These are phyloP conservation scores for Leptobrachium ailaonicum DNA, from an alignment of 2,113 vertebrate species.

Conservation along the genomic window DNA sequence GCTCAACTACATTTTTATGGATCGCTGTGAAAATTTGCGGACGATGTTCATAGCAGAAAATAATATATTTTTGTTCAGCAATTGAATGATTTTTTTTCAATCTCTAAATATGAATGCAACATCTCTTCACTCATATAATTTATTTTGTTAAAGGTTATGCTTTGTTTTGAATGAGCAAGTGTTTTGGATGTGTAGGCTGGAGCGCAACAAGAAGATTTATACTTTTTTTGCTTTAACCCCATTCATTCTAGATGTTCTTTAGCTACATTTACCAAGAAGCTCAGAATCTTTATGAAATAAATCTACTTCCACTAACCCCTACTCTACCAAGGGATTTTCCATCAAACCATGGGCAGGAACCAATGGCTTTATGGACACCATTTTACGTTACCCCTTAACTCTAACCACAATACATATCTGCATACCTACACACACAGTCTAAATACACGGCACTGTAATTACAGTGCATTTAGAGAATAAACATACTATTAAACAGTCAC, in stretches of 20 bases:
- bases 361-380: too few species aligned
- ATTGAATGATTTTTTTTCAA: conserved; percentile 23
- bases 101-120: conserved; percentile 26
- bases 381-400: too few species aligned
- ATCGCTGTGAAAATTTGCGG: conserved; percentile 34
- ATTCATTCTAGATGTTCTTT: not conserved
- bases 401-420: too few species aligned
- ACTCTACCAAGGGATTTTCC: too few species aligned
- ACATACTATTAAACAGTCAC: too few species aligned
- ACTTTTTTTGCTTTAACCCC: not conserved
- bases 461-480: too few species aligned
- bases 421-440: too few species aligned
- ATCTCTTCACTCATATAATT: conserved; percentile 10
- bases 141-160: conserved; percentile 38
- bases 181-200: conserved; percentile 4
- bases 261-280: too few species aligned
- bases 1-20: conserved; percentile 32
- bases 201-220: not conserved
- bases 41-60: conserved; percentile 8
- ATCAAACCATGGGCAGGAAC: too few species aligned
- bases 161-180: conserved; percentile 22
- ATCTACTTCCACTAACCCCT: too few species aligned
- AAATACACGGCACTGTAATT: too few species aligned
- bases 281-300: too few species aligned
- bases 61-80: conserved; percentile 12